Base-by-base conservation (phyloP, 2,888 invertebrate genomes). In the Dicranocentrus wangi region DNA sequence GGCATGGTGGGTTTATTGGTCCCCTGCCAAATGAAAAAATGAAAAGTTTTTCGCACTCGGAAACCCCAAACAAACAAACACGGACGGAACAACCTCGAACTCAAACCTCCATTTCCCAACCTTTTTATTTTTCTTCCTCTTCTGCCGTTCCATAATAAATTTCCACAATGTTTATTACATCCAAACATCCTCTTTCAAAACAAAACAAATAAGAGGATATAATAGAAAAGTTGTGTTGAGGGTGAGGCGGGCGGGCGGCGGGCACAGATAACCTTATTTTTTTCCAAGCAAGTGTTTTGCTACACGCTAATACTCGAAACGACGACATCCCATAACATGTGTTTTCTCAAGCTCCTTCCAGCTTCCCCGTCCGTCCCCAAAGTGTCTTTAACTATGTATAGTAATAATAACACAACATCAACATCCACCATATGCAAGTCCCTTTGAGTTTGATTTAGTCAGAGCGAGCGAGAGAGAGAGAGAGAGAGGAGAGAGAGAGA, bases 361-460 rank as follows among this genome's bases (percentile, higher is more conserved):
- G 25, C 13, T 19, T 25, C 28, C 15, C n/a, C 32, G 19, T 1
- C 15, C 7, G 21, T 70, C 70, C 70, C 70, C 13, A 58, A 70
- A 42, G 70, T 58, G 70, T 70, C 55, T 70, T 70, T 70, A 70
- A 27, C 19, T 32, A 19, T 53, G 19, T 68, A 39, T 70, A 23
- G 58, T 58, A 55, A 68, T 51, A 28, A 63, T 21, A 63, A 63
- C 17, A 21, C n/a, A 55, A 32, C 39, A 70, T 55, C 39, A 69
- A 51, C 65, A 65, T 47, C 7, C 66, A 66, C 28, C 68, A 69
- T 69, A 28, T 70, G 55, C 58, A 58, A 55, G 39, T 25, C 27
- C 43, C 71, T 71, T 60, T 60, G 71, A 71, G 58, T 71, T 71
- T 60, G 71, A 61, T 60, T 71, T 71, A 71, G 39, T 39, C 39